phyloP scores from a whole-genome alignment of 2,888 invertebrate species.

The Meiosimyza platycephala region DNA sequence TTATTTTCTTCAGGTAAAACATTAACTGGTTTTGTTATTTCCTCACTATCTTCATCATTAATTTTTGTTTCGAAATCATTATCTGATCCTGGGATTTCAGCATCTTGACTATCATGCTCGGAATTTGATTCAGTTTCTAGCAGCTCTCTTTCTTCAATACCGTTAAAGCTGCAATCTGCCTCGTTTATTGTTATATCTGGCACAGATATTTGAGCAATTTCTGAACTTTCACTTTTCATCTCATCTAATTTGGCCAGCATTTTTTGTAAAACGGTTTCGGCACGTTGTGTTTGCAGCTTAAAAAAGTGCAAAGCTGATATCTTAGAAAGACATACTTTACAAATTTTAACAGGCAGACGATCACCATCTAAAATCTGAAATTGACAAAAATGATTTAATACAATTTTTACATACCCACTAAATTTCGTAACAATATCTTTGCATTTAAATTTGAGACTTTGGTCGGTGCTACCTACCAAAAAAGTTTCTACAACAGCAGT shows the following conservation, averaged over 20 bases:
- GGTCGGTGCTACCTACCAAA: too few relatives aligned
- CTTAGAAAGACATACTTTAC: constrained; percentile 43
- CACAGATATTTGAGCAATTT: not conserved
- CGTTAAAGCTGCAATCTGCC: constrained; percentile 6
- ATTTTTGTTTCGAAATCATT: not conserved
- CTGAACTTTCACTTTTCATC: not conserved
- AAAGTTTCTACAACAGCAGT: too few relatives aligned
- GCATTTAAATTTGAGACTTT: too few relatives aligned
- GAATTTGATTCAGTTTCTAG: too few relatives aligned
- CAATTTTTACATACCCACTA: too few relatives aligned
- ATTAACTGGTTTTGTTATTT: not conserved
- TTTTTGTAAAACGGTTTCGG: constrained; percentile 38
- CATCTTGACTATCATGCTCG: not conserved
- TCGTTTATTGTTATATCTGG: not conserved
- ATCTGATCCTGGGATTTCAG: not conserved
- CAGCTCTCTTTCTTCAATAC: too few relatives aligned
- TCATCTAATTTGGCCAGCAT: constrained; percentile 28
- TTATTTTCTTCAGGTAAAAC: not conserved
- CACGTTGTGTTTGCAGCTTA: constrained; percentile 42
- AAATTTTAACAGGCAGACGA: constrained; percentile 39
- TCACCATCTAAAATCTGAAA: constrained; percentile 37
- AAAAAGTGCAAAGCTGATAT: constrained; percentile 41
- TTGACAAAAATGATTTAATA: too few relatives aligned
- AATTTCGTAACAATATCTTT: too few relatives aligned
- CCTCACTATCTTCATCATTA: not conserved